phyloP scores from a whole-genome alignment of 2,888 invertebrate species.

The Xestoiulus laeticollis region DNA sequence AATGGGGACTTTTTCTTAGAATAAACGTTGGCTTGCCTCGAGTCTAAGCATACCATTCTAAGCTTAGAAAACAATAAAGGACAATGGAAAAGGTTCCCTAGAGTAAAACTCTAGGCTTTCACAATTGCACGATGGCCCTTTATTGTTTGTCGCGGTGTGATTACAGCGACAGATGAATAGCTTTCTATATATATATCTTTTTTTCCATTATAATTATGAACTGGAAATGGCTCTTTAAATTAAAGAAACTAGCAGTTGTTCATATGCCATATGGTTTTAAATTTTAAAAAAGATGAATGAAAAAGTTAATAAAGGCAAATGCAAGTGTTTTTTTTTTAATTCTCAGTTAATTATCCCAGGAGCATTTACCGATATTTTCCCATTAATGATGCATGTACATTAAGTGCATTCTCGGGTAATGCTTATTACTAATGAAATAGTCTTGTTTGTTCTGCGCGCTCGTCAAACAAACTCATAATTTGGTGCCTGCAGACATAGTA shows the following conservation, averaged over 20 bases:
- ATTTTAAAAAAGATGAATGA: neutral
- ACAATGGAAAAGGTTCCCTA: slow-evolving; percentile 7
- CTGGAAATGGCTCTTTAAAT: neutral
- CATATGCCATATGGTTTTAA: neutral
- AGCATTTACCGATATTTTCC: neutral
- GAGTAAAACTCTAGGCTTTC: neutral
- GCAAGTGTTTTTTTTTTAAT: neutral
- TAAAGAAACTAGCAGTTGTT: neutral
- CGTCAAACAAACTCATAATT: slow-evolving; percentile 24
- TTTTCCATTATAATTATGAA: neutral
- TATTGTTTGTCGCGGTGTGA: neutral
- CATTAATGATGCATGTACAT: slow-evolving; percentile 31
- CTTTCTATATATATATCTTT: neutral
- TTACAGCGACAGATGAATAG: slow-evolving; percentile 14
- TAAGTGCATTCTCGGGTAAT: neutral
- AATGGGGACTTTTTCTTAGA: slow-evolving; percentile 13
- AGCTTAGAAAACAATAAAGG: neutral
- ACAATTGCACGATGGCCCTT: slow-evolving; percentile 7
- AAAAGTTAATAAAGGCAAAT: neutral
- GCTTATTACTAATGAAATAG: slow-evolving; percentile 14
- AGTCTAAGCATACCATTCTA: slow-evolving; percentile 15
- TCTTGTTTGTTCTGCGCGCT: neutral
- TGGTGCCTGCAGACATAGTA: neutral
- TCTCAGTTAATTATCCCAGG: neutral
- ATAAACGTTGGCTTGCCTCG: slow-evolving; percentile 10